A percentile compares a stretch with the other conserved stretches of the same genome.
Evolutionary conservation across 2,113 vertebrate genomes (phyloP).

Genomic region (Macrotis lagotis): DNA sequence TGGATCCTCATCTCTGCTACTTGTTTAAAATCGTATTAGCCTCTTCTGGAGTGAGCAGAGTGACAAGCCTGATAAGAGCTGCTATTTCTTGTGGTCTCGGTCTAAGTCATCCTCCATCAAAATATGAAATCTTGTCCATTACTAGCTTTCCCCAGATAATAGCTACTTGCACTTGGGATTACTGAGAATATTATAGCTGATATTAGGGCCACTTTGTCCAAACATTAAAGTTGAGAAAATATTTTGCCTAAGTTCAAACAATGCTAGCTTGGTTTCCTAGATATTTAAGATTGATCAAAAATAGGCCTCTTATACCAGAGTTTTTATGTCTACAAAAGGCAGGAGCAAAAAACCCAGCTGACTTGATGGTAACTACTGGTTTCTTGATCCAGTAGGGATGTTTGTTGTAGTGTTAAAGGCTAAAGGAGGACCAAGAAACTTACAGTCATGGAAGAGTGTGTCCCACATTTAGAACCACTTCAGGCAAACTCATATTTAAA

Average conservation of each 20-base stretch:
- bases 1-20: background rate
- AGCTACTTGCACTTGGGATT: background rate
- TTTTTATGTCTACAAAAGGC: background rate
- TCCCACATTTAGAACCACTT: background rate
- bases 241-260: background rate
- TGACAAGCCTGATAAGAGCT: background rate
- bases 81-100: background rate
- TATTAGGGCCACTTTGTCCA: background rate
- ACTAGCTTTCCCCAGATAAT: background rate
- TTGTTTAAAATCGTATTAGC: background rate
- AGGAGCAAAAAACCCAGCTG: background rate
- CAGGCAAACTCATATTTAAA: background rate
- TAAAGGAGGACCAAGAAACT: background rate
- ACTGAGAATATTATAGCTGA: background rate
- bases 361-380: background rate
- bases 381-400: background rate
- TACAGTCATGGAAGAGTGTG: background rate
- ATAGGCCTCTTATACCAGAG: background rate
- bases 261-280: background rate
- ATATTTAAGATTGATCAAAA: background rate
- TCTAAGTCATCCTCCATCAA: background rate
- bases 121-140: background rate
- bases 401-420: background rate
- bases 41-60: background rate
- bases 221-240: background rate